Evolutionary conservation across 2,113 vertebrate species (phyloP).

Genomic region (Phylloscopus trochiloides): DNA sequence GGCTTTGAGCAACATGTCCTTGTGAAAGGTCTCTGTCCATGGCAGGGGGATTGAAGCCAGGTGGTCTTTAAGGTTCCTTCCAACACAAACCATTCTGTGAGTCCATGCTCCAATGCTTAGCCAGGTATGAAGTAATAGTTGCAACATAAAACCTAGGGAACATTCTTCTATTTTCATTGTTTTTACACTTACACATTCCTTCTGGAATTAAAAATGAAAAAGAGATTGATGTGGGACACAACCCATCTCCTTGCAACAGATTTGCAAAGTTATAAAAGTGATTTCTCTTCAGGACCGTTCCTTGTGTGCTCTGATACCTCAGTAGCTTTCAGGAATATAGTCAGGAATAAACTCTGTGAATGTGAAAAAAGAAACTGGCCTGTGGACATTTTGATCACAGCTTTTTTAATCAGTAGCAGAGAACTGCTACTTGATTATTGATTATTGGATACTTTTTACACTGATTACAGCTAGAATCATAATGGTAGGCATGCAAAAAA

Average conservation of each 20-base stretch:
- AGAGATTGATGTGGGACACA: not conserved
- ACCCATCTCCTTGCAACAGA: not conserved
- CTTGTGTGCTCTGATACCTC: not conserved
- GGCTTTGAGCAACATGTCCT: not conserved
- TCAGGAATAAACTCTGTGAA: not conserved
- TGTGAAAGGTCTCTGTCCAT: not conserved
- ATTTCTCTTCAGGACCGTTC: not conserved
- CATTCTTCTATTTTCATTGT: not conserved
- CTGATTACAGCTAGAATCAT: not conserved
- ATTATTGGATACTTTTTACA: not conserved
- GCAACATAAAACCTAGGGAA: not conserved
- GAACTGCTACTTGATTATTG: not conserved
- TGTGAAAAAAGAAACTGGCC: not conserved
- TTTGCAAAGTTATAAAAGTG: not conserved
- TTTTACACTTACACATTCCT: not conserved
- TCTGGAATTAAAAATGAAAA: not conserved
- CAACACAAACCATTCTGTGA: not conserved
- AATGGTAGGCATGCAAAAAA: not conserved
- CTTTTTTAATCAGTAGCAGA: not conserved
- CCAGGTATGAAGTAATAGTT: not conserved
- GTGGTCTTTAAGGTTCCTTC: not conserved
- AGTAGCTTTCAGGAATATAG: not conserved
- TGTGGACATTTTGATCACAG: not conserved
- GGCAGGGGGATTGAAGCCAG: not conserved
- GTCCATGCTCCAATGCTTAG: not conserved